Percentiles rank a stretch among this genome's conserved stretches.
These are phyloP conservation scores for Podarcis lilfordi DNA, from an alignment of 2,797 vertebrate species.

Conservation along the genomic window DNA sequence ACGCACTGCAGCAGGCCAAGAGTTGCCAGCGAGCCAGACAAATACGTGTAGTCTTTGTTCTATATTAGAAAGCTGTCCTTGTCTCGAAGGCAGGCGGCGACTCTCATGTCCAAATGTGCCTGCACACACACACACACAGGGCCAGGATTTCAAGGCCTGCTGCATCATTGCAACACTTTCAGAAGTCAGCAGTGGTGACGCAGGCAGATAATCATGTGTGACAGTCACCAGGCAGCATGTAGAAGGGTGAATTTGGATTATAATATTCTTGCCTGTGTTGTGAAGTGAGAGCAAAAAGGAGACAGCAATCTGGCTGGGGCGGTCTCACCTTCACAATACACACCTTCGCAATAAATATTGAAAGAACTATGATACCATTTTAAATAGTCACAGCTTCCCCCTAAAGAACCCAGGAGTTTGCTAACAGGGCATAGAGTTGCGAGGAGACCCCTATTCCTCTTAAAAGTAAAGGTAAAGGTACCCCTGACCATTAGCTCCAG, in stretches of 20 bases:
- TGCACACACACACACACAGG: neutral
- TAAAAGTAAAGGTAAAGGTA: too few relatives aligned
- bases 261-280: neutral
- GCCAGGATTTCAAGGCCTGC: neutral
- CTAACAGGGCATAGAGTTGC: too few relatives aligned
- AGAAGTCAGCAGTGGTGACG: neutral
- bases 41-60: constrained; percentile 28
- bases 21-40: constrained; percentile 1
- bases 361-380: too few relatives aligned
- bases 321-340: too few relatives aligned
- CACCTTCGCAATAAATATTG: too few relatives aligned
- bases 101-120: neutral
- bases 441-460: too few relatives aligned
- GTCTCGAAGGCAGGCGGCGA: constrained; percentile 13
- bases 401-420: too few relatives aligned
- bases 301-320: neutral
- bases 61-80: constrained; percentile 30
- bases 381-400: too few relatives aligned
- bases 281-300: neutral
- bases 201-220: neutral
- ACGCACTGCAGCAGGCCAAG: neutral
- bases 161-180: neutral
- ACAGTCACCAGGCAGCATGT: neutral
- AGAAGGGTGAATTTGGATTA: neutral
- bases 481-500: too few relatives aligned